Conservation (phyloP, 35 echinoderm and acorn worm species). For the Apostichopus japonicus region DNA sequence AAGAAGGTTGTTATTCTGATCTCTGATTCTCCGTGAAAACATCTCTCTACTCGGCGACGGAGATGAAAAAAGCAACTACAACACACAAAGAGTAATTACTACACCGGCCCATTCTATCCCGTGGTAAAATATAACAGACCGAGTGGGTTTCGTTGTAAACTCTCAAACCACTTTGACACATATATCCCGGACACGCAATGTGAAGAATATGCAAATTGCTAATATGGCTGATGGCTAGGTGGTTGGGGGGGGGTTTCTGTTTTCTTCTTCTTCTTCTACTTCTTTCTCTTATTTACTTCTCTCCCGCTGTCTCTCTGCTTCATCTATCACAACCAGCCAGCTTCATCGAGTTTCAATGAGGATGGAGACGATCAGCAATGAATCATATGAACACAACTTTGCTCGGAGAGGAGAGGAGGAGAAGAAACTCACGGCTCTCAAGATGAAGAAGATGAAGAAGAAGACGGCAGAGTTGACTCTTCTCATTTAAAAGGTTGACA, state of each 20-base stretch:
- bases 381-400: not conserved
- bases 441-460: no score
- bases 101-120: not conserved
- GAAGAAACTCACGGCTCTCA: no score
- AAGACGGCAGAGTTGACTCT: no score
- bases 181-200: not conserved
- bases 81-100: not conserved
- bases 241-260: no score
- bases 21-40: not conserved
- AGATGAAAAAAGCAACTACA: not conserved
- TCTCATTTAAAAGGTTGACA: no score
- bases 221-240: not conserved
- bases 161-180: conserved; percentile 36
- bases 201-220: conserved; percentile 17
- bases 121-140: not conserved
- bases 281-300: not conserved
- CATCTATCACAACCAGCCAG: not conserved
- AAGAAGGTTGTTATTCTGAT: conserved; percentile 18
- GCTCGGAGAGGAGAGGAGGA: not conserved
- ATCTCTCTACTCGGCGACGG: not conserved
- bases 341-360: not conserved
- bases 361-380: not conserved
- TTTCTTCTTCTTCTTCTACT: not conserved
- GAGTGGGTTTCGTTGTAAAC: not conserved
- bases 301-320: not conserved